Evolutionary conservation across 2,888 invertebrate species (phyloP), one percentile per base, ranked within the genome.

Genomic region (Sesia bembeciformis): DNA sequence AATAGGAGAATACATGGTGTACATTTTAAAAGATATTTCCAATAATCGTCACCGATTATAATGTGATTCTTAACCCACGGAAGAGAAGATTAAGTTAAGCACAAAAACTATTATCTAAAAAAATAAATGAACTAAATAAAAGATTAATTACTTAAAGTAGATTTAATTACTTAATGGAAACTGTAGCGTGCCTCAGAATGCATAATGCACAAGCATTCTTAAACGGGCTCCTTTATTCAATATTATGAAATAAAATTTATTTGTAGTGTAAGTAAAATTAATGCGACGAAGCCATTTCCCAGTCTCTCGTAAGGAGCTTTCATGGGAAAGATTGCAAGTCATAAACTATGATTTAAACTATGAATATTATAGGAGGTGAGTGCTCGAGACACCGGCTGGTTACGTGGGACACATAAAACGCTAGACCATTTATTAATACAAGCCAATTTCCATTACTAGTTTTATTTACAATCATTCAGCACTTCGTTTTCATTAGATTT

Each of bases 331-430:
- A 83, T 84, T 78, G 82, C 74, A 61, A 61, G 72, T 70, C 76
- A 82, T 86, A 84, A 86, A 87, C 78, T 84, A 85, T 79, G 78
- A 86, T 87, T 83, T 82, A 75, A 81, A 76, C 72, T 74, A 78
- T 81, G 80, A 81, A 83, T 79, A 81, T 83, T 78, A 76, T 74
- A 73, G 69, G 65, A 70, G 74, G 69, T 73, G 78, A 81, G 80
- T 74, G 74, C 72, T 63, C 60, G 59, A 69, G 74, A 76, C 74
- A 76, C 71, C 60, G 61, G 61, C 51, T 40, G 8, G 51, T 40
- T 52, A 52, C 40, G 51, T 52, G 40, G 40, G 40, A 40, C 52
- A 52, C 52, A 52, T 52, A 52, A 52, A 52, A 40, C 40, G 38
- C 39, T 7, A 3, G 39, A 50, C 39, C 50, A 50, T 50, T 6